Evolutionary conservation across 2,888 invertebrate species (phyloP).

Genomic region (Scaeva pyrastri): DNA sequence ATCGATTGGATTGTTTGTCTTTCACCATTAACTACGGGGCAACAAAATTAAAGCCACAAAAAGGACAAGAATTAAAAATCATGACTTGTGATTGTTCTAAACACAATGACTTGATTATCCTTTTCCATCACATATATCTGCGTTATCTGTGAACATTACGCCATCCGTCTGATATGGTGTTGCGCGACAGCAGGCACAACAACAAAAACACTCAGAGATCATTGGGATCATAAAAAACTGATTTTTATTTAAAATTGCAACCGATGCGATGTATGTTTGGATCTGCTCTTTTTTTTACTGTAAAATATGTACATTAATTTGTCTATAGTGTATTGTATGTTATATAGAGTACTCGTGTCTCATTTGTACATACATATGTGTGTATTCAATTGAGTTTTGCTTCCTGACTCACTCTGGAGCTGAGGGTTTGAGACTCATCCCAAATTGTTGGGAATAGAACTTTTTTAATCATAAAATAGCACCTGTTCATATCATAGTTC

Average conservation of each 20-base stretch:
- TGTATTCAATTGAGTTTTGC: too few species aligned
- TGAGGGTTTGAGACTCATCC: background rate
- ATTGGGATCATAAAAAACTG: conserved; percentile 5
- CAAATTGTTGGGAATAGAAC: conserved; percentile 3
- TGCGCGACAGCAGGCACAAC: background rate
- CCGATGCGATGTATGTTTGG: too few species aligned
- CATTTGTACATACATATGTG: too few species aligned
- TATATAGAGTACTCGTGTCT: too few species aligned
- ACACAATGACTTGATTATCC: conserved; percentile 15
- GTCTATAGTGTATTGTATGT: too few species aligned
- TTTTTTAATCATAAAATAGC: background rate
- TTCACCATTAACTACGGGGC: background rate
- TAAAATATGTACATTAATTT: too few species aligned
- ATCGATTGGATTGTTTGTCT: conserved; percentile 51
- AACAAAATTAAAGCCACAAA: background rate
- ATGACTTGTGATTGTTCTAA: conserved; percentile 1
- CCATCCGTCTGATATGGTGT: background rate
- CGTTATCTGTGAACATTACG: background rate
- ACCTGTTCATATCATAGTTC: background rate
- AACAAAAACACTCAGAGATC: background rate
- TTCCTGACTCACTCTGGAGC: background rate
- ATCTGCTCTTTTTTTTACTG: too few species aligned
- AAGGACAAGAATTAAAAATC: background rate
- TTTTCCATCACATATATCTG: background rate
- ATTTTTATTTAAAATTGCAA: background rate